Percentiles rank a stretch among this genome's conserved stretches.
phyloP scores from a whole-genome alignment of 1,140 invertebrate species.

The Rhysida immarginata region DNA sequence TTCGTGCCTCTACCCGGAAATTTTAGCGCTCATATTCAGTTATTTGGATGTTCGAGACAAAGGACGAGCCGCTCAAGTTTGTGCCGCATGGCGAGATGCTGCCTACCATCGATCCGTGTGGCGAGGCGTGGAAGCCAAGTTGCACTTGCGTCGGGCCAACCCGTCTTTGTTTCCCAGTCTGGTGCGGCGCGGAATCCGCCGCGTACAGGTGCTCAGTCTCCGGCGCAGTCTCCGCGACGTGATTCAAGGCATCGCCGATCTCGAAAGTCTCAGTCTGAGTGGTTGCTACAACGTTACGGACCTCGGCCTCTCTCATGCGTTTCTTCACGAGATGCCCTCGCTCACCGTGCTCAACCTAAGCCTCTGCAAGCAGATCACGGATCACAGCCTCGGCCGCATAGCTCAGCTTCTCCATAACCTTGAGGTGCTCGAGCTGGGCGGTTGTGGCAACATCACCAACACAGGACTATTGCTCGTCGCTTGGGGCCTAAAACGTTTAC shows the following conservation, averaged over 20 bases:
- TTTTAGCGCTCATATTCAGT: constrained; percentile 79
- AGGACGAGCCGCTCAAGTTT: constrained; percentile 78
- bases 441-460: constrained; percentile 80
- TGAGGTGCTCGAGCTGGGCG: constrained; percentile 70
- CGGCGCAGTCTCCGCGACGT: constrained; percentile 69
- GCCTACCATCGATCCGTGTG: constrained; percentile 75
- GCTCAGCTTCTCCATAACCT: constrained; percentile 72
- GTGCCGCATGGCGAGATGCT: constrained; percentile 73
- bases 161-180: constrained; percentile 70
- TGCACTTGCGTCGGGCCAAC: constrained; percentile 68
- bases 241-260: constrained; percentile 62
- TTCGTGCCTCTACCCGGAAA: constrained; percentile 76
- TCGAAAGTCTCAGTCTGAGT: constrained; percentile 74
- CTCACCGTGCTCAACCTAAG: constrained; percentile 70
- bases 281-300: constrained; percentile 83
- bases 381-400: constrained; percentile 63
- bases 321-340: constrained; percentile 50
- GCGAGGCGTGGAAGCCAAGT: constrained; percentile 76
- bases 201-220: constrained; percentile 75
- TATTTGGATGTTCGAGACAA: constrained; percentile 74
- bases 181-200: constrained; percentile 67
- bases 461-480: constrained; percentile 66
- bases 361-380: constrained; percentile 86
- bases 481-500: constrained; percentile 66
- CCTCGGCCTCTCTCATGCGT: constrained; percentile 64